Evolutionary conservation across 2,888 invertebrate species (phyloP).

Genomic region (Agrenia bidenticulata): DNA sequence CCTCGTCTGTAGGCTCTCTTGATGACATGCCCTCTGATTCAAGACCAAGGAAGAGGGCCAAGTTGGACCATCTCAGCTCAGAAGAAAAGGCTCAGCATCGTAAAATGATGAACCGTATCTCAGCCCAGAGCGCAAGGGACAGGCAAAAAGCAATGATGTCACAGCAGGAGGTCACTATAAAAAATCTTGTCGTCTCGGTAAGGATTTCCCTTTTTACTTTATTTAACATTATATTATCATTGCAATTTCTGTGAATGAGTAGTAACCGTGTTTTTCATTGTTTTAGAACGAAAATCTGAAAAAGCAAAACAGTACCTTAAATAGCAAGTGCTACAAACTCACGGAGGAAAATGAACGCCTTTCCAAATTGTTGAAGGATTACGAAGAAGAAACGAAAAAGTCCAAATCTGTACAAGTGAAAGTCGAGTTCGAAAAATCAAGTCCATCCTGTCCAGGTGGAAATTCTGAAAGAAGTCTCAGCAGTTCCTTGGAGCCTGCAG

Average conservation of each 20-base stretch:
- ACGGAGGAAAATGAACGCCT: conserved; percentile 44
- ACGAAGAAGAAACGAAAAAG: conserved; percentile 40
- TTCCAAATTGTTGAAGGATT: conserved; percentile 30
- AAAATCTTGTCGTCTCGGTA: conserved; percentile 37
- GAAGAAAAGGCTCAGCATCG: conserved; percentile 52
- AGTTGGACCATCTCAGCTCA: conserved; percentile 48
- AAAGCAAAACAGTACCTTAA: conserved; percentile 28
- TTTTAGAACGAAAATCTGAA: conserved; percentile 32
- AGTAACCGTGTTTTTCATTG: too few relatives aligned
- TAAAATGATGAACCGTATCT: conserved; percentile 53
- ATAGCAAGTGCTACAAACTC: conserved; percentile 27
- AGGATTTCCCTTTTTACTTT: conserved; percentile 8
- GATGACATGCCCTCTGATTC: neutral
- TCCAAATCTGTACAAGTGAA: conserved; percentile 14
- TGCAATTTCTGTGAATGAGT: too few relatives aligned
- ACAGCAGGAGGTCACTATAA: conserved; percentile 46
- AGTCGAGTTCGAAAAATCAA: neutral
- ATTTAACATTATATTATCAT: too few relatives aligned
- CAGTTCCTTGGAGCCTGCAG: conserved; percentile 51
- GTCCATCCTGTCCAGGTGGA: conserved; percentile 6
- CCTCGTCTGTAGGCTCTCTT: conserved; percentile 8
- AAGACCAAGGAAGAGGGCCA: conserved; percentile 49
- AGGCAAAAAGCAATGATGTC: conserved; percentile 50
- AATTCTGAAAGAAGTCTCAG: conserved; percentile 1
- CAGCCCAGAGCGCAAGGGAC: conserved; percentile 52